A percentile compares a stretch with the other conserved stretches of the same genome.
Evolutionary conservation across 2,888 invertebrate genomes (phyloP).

Genomic region (Hirtodrosophila trivittata): DNA sequence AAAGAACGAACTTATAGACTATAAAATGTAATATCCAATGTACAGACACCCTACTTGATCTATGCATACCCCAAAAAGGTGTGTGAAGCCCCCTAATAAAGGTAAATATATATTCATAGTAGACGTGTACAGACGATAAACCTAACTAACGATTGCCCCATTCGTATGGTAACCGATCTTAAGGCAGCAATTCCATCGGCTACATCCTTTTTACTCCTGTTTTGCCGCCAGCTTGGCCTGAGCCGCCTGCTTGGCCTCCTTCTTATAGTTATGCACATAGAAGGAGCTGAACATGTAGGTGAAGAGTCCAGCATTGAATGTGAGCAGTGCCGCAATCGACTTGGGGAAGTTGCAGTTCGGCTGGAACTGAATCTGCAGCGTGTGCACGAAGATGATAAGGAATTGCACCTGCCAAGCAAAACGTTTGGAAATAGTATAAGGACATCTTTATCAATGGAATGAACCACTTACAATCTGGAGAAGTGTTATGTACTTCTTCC

Average conservation of each 20-base stretch:
- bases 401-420: slow-evolving; percentile 88
- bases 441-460: too few species aligned
- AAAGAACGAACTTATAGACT: not conserved
- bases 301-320: slow-evolving; percentile 88
- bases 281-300: slow-evolving; percentile 91
- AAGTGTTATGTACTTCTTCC: slow-evolving; percentile 95
- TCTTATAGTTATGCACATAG: slow-evolving; percentile 88
- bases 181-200: slow-evolving; percentile 38
- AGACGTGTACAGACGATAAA: slow-evolving; percentile 31
- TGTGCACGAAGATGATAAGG: slow-evolving; percentile 89
- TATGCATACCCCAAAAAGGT: slow-evolving; percentile 38
- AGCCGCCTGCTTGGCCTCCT: slow-evolving; percentile 77
- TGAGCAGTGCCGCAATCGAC: slow-evolving; percentile 87
- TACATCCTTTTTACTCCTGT: slow-evolving; percentile 65
- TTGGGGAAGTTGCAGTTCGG: slow-evolving; percentile 90
- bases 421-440: too few species aligned
- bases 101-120: slow-evolving; percentile 27
- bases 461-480: slow-evolving; percentile 93
- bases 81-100: slow-evolving; percentile 6
- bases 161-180: slow-evolving; percentile 34
- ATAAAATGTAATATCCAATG: slow-evolving; percentile 63
- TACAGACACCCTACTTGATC: slow-evolving; percentile 48
- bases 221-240: slow-evolving; percentile 67
- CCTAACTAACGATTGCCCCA: slow-evolving; percentile 45
- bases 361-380: slow-evolving; percentile 87